A percentile compares a stretch with the other conserved stretches of the same genome.
phyloP scores from a whole-genome alignment of 2,797 vertebrate species.

The Lithobates pipiens region DNA sequence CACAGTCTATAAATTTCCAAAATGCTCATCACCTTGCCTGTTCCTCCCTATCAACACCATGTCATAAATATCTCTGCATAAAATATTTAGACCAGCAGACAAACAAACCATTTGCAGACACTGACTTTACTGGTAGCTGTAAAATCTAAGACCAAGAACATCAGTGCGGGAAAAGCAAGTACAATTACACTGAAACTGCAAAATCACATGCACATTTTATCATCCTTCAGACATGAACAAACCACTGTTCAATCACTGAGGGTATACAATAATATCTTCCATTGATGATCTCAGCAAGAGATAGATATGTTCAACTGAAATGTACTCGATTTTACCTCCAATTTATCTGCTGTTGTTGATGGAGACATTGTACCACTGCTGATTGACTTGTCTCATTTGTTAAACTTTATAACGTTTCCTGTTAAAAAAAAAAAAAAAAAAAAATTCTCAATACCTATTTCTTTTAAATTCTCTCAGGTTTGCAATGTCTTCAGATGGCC shows the following conservation, averaged over 20 bases:
- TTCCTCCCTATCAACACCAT: conserved; percentile 41
- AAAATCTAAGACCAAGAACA: conserved; percentile 35
- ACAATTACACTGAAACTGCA: conserved; percentile 48
- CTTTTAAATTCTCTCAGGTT: too few relatives aligned
- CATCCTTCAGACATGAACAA: conserved; percentile 32
- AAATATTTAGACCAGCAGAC: conserved; percentile 55
- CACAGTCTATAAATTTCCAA: conserved; percentile 18
- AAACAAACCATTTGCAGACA: conserved; percentile 55
- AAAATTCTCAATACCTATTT: too few relatives aligned
- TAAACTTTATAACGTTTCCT: too few relatives aligned
- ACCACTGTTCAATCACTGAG: conserved; percentile 28
- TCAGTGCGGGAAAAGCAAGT: conserved; percentile 44
- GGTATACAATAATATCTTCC: background rate
- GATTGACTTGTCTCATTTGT: too few relatives aligned
- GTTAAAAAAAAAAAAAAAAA: too few relatives aligned
- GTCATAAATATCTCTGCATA: conserved; percentile 55
- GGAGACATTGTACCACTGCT: too few relatives aligned
- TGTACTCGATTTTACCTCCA: too few relatives aligned
- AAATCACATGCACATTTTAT: conserved; percentile 37
- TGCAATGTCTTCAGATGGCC: too few relatives aligned
- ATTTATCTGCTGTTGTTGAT: too few relatives aligned
- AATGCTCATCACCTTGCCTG: conserved; percentile 34
- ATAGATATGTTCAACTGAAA: too few relatives aligned
- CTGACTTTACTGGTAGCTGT: conserved; percentile 50
- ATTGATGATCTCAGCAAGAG: too few relatives aligned